A percentile compares a stretch with the other conserved stretches of the same genome.
phyloP scores from a whole-genome alignment of 2,797 vertebrate genomes.

The Jordanella pulchra region DNA sequence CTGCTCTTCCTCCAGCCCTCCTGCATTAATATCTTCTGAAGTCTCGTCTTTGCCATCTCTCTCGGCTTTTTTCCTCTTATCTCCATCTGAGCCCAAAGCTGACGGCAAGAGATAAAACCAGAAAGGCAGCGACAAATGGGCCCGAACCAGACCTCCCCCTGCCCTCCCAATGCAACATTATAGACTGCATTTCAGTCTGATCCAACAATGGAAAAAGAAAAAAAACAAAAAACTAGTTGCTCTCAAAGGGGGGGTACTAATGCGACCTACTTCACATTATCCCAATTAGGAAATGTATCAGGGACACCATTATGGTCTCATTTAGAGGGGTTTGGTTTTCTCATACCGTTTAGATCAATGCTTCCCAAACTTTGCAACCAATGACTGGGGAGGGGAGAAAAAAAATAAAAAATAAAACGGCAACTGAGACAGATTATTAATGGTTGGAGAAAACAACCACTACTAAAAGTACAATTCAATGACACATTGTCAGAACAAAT shows the following conservation, averaged over 20 bases:
- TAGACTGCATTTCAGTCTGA: background rate
- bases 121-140: background rate
- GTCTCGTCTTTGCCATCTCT: conserved; percentile 17
- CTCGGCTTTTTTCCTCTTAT: conserved; percentile 13
- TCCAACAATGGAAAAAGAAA: conserved; percentile 10
- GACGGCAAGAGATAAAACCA: conserved; percentile 18
- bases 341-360: background rate
- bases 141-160: background rate
- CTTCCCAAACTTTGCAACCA: background rate
- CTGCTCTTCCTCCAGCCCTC: conserved; percentile 11
- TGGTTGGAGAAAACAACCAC: background rate
- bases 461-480: background rate
- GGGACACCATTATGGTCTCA: background rate
- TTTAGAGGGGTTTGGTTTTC: background rate
- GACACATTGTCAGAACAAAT: background rate
- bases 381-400: background rate
- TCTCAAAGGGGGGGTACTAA: background rate
- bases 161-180: background rate
- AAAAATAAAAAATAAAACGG: background rate
- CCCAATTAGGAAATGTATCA: conserved; percentile 23
- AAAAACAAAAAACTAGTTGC: too few relatives aligned
- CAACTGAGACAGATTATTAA: background rate
- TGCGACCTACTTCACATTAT: conserved; percentile 32
- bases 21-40: conserved; percentile 32
- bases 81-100: conserved; percentile 17